A percentile compares a stretch with the other conserved stretches of the same genome.
phyloP scores from a whole-genome alignment of 2,888 invertebrate species.

The Mamestra brassicae region DNA sequence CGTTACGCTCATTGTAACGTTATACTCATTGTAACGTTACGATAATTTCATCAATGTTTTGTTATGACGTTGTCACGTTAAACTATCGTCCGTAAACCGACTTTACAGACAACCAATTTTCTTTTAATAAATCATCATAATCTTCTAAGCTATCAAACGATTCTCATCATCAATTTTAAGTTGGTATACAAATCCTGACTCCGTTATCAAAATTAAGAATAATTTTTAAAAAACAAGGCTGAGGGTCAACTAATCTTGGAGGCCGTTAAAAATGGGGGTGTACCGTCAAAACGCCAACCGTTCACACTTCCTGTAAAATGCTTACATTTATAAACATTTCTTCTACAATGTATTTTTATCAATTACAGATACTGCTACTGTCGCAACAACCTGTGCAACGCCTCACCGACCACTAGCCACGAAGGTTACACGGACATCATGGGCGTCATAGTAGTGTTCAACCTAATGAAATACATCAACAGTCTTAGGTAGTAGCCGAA shows the following conservation, averaged over 20 bases:
- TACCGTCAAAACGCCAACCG: neutral
- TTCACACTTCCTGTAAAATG: neutral
- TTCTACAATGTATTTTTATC: neutral
- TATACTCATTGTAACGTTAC: no score
- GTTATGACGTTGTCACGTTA: no score
- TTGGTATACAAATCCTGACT: neutral
- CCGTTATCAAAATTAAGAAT: neutral
- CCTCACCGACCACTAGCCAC: slow-evolving; percentile 86
- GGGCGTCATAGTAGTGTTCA: slow-evolving; percentile 92
- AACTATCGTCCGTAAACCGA: no score
- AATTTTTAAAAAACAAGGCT: neutral
- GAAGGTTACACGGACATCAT: slow-evolving; percentile 91
- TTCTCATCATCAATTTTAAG: neutral
- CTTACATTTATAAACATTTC: neutral
- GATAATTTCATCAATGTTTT: no score
- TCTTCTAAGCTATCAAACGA: neutral
- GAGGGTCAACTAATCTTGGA: no score
- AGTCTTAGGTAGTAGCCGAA: slow-evolving; percentile 84
- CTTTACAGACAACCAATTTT: no score
- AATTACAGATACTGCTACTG: slow-evolving; percentile 94
- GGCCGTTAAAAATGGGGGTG: neutral
- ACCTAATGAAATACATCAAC: slow-evolving; percentile 91
- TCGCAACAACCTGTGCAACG: slow-evolving; percentile 94
- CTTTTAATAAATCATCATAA: neutral
- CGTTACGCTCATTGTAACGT: no score